Base-by-base conservation (phyloP, 2,113 vertebrate genomes). In the Perca schrenkii region DNA sequence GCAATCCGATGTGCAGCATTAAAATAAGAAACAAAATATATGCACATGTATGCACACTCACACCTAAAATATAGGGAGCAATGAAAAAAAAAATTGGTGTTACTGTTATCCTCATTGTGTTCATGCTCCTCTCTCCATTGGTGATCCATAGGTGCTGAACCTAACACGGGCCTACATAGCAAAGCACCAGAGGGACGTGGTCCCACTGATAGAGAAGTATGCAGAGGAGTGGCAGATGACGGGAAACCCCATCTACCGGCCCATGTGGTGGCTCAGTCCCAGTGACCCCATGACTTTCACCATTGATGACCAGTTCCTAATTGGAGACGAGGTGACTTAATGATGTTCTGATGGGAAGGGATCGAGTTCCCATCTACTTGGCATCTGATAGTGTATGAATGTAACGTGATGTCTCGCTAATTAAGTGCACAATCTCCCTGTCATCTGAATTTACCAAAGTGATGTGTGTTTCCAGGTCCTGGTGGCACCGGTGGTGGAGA, bases 221-320 rank as follows among this genome's bases (percentile, higher is more conserved):
- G 94, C 96, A 0, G 86, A 95, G 46, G 96, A 97, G 62, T 97
- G 97, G 97, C 93, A 88, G 25, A 19, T 8, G 2, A 76, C 67
- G 0, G 96, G 97, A 15, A 81, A 91, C 67, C 97, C 97, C 75
- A 94, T 98, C 87, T 97, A 97, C 87, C 94, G 97, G 2, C 96
- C 97, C 0, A 89, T 95, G 25, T 98, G 97, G 97, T 98, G 97
- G 97, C 92, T 97, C 87, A 97, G 94, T 49, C 97, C 97, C n/a
- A 92, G 74, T 0, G 97, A 98, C 22, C 95, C 96, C 0, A 1
- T 68, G 0, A 96, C 97, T 0, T 97, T 97, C 82, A 95, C 93
- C 58, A 57, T 97, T 1, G 95, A 97, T 75, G 96, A 98, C 43
- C 96, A 98, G 87, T 98, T 97, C 69, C 96, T 98, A 68, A 97